phyloP scores from a whole-genome alignment of 2,113 vertebrate species.

The Sus scrofa region T2T-Sscrofa CM000816.6:95814001-95814500 shows the following conservation, averaged over 20 bases:
- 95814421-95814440: background rate
- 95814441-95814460: background rate
- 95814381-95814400: background rate
- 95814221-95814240: background rate
- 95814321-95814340: background rate
- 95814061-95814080: background rate
- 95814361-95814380: background rate
- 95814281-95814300: background rate
- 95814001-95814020: constrained; percentile 22
- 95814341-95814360: background rate
- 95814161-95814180: background rate
- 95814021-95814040: constrained; percentile 12
- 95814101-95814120: constrained; percentile 46
- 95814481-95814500: background rate
- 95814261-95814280: background rate
- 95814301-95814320: background rate
- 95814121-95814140: constrained; percentile 38
- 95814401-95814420: background rate
- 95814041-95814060: background rate
- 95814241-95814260: background rate
- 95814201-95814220: background rate
- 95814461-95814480: background rate
- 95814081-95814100: constrained; percentile 23
- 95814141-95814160: background rate
- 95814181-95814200: background rate